Base-by-base conservation (phyloP, 2,888 invertebrate genomes). In the Nymphalis c-album region DNA sequence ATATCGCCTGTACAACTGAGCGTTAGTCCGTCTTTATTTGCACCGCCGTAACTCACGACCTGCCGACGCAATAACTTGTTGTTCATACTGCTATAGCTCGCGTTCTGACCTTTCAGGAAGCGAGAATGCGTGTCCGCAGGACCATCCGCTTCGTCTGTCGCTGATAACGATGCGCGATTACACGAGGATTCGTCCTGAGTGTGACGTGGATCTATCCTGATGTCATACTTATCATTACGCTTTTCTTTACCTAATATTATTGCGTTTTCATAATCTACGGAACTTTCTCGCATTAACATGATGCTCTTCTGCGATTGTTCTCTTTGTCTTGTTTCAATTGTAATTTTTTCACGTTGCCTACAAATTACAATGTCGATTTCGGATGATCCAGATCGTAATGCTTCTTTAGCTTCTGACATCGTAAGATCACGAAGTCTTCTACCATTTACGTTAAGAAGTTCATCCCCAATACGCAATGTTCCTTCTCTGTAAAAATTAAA, bases 371-470 rank as follows among this genome's bases (percentile, higher is more conserved):
- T 94, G 78, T 95, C 95, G 47, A 95, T 94, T 77, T 94, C 94
- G 1, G 94, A 88, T 22, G 94, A 90, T 0, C 93, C 94, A 46
- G 93, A 94, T 74, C 93, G 93, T 6, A 95, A 86, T n/a, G 94
- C 93, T 83, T 94, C 94, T 77, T 94, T 93, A 55, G 95, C 95
- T 83, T 94, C 94, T 1, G 93, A 84, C 94, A 94, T 94, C 40
- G 93, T 93, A 20, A 96, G 86, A 60, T 95, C 95, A 7, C 94
- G 93, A 60, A 96, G 89, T 74, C 95, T 90, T 71, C 94, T 93
- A 16, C 96, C 96, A 79, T 96, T 96, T 7, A 96, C 95, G 73
- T 95, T 95, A 35, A 96, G 91, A 35, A 96, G 93, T 80, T 96
- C 95, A 80, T 96, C 96, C 17, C 95, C 95, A 46, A 95, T 93